Evolutionary conservation across 2,888 invertebrate species (phyloP), one percentile per base, ranked within the genome.

Genomic region (Caenorhabditis angaria): DNA sequence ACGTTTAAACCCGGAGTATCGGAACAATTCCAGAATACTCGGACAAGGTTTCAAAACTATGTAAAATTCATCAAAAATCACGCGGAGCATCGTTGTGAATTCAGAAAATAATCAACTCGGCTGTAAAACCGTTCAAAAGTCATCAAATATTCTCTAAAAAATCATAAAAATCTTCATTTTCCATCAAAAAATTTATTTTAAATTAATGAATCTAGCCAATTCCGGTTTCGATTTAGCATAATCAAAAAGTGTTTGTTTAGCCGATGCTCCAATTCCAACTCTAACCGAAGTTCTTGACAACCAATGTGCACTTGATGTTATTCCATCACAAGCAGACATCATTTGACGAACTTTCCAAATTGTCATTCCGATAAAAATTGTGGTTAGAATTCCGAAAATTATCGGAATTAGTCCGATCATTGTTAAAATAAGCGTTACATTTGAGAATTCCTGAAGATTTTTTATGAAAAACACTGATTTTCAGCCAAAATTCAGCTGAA

Each of bases 211-310:
- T 61, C 32, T 61, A 8, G 53, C 50, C 48, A 80, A 61, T 29
- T 80, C 78, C 4, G 81, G 80, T 65, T 76, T 75, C 29, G 64
- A 61, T 22, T 61, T 66, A 22, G 81, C 81, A 59, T 80, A 81
- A 25, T 78, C 80, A 10, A 61, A 48, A 35, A 81, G 66, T 25
- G 47, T 58, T 41, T 69, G 59, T 65, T 80, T 80, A 4, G 77
- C 77, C 51, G 70, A 64, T 10, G 73, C 76, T 20, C 80, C 80
- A 62, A 82, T 68, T 27, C 81, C 81, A 41, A 71, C 78, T 53
- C 81, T 78, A 25, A 80, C 76, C 54, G 82, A 77, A 14, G 82
- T 77, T 20, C 78, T 70, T 8, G 72, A 76, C 28, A 82, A 65
- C 81, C 81, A 81, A 60, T 80, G 76, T 20, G 79, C 74, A 55